phyloP scores from a whole-genome alignment of 2,888 invertebrate species.

The Phalera bucephala region DNA sequence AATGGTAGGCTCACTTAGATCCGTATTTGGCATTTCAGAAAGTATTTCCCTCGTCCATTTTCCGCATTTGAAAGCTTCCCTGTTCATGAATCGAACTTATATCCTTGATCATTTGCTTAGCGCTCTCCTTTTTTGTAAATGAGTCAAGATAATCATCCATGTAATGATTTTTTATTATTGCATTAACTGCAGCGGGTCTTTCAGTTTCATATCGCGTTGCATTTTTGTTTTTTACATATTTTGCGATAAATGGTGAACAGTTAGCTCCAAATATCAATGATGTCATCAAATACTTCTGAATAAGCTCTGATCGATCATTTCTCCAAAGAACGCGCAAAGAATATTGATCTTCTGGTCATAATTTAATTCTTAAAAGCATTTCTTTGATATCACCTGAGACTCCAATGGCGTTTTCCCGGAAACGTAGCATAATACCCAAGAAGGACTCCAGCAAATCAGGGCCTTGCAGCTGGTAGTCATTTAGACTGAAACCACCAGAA shows the following conservation, averaged over 20 bases:
- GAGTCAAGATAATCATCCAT: constrained; percentile 30
- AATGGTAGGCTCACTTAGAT: constrained; percentile 3
- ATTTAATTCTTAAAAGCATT: constrained; percentile 20
- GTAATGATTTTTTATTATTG: constrained; percentile 18
- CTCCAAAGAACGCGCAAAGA: constrained; percentile 11
- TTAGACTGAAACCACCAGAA: constrained; percentile 11
- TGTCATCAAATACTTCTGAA: constrained; percentile 3
- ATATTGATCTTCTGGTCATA: constrained; percentile 11
- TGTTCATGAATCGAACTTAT: constrained; percentile 18
- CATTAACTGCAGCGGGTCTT: constrained; percentile 13
- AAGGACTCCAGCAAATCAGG: constrained; percentile 21
- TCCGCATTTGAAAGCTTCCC: constrained; percentile 30
- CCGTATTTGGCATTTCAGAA: constrained; percentile 19
- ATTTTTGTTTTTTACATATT: constrained; percentile 27
- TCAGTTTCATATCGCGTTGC: constrained; percentile 8
- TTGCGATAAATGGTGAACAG: no score
- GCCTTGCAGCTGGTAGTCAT: constrained; percentile 14
- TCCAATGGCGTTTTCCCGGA: constrained; percentile 16
- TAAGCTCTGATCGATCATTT: neutral
- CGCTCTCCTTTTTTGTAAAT: constrained; percentile 11
- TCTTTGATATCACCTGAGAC: constrained; percentile 17
- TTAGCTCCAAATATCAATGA: constrained; percentile 8
- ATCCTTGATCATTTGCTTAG: constrained; percentile 13
- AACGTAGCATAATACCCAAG: constrained; percentile 22
- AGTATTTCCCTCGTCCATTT: constrained; percentile 27